phyloP scores from a whole-genome alignment of 2,888 invertebrate genomes.

The Rotaria socialis region DNA sequence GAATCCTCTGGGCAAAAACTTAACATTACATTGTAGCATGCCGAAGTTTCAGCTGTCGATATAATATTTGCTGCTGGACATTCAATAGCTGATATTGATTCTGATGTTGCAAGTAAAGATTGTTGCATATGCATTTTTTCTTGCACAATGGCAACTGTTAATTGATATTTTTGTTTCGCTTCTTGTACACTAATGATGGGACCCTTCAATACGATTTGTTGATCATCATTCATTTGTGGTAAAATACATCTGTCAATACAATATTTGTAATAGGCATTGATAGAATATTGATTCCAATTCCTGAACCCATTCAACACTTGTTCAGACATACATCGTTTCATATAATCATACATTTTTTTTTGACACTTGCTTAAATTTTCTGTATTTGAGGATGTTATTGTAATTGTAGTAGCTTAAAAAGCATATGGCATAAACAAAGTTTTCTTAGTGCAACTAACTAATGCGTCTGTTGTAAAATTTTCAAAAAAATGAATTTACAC shows the following conservation, averaged over 20 bases:
- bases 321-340: neutral
- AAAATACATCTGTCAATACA: neutral
- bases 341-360: neutral
- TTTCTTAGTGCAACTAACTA: too few species aligned
- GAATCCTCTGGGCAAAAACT: neutral
- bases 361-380: neutral
- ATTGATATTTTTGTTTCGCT: neutral
- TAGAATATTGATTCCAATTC: neutral
- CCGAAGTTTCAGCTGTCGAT: neutral
- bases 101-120: neutral
- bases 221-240: neutral
- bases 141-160: neutral
- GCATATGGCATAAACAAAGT: too few species aligned
- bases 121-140: neutral
- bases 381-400: neutral
- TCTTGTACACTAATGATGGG: neutral
- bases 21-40: neutral
- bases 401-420: neutral
- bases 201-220: neutral
- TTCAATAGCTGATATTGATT: neutral
- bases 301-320: neutral
- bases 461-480: too few species aligned
- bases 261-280: conserved; percentile 10
- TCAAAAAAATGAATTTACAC: too few species aligned
- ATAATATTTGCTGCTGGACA: neutral